Evolutionary conservation across 2,888 invertebrate species (phyloP).

Genomic region (Tortrix viridana): DNA sequence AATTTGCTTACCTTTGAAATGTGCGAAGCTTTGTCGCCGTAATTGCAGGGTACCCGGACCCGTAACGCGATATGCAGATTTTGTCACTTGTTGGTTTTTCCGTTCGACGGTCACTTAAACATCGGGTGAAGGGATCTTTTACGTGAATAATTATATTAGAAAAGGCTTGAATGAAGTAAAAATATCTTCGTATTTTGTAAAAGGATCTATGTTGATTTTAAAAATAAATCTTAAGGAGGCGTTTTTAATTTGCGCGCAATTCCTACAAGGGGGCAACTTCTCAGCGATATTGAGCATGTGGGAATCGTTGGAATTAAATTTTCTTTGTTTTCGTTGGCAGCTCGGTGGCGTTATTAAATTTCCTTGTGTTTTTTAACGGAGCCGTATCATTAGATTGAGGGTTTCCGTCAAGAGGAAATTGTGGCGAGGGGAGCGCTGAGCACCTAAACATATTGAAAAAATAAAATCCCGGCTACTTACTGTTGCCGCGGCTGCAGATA

Average conservation of each 20-base stretch:
- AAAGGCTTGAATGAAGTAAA: slow-evolving; percentile 36
- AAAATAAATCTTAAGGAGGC: slow-evolving; percentile 36
- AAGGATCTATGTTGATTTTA: slow-evolving; percentile 1
- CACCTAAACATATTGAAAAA: slow-evolving; percentile 84
- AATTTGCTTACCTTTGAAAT: slow-evolving; percentile 85
- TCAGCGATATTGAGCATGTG: slow-evolving; percentile 81
- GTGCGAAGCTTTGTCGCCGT: slow-evolving; percentile 79
- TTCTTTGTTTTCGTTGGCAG: slow-evolving; percentile 79
- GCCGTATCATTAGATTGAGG: slow-evolving; percentile 85
- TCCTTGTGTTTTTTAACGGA: slow-evolving; percentile 85
- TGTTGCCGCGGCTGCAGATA: slow-evolving; percentile 47
- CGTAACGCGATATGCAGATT: slow-evolving; percentile 80
- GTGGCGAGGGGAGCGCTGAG: slow-evolving; percentile 78
- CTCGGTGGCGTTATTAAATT: slow-evolving; percentile 82
- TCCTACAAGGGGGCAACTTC: slow-evolving; percentile 66
- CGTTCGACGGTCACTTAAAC: slow-evolving; percentile 41
- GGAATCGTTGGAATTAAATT: slow-evolving; percentile 83
- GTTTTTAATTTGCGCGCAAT: slow-evolving; percentile 64
- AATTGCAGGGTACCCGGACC: slow-evolving; percentile 73
- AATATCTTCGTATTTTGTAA: slow-evolving; percentile 30
- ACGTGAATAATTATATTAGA: background rate
- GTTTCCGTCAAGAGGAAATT: slow-evolving; percentile 84
- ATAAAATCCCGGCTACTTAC: slow-evolving; percentile 81
- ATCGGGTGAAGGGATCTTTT: slow-evolving; percentile 6
- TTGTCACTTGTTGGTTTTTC: slow-evolving; percentile 59